Evolutionary conservation across 2,888 invertebrate species (phyloP), one percentile per base, ranked within the genome.

Genomic region (Macaria liturata): DNA sequence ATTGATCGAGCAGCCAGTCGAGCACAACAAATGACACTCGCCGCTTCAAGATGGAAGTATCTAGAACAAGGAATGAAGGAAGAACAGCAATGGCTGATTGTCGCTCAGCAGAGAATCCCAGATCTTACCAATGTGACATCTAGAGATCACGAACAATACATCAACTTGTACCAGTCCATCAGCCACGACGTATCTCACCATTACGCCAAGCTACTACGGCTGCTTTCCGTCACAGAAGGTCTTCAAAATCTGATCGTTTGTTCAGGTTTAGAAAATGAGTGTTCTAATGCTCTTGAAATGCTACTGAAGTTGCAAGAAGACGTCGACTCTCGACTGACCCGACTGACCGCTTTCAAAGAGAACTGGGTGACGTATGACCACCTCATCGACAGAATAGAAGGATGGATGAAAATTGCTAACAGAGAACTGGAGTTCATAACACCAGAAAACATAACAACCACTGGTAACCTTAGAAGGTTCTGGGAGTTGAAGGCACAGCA

Each of bases 401-500:
- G 92, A 46, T 97, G 97, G 95, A 93, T 97, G 79, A 94, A 94
- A 62, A 93, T 93, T 54, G 95, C 96, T 0, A 96, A 96, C 70
- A 93, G 93, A 53, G 95, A 96, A 77, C 83, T 97, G 48, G 92
- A 93, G 59, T 88, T 93, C 32, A 94, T 97, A 42, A 94, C 95
- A 0, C 90, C 94, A 8, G 94, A 94, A 62, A 93, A 94, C 39
- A 92, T 94, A 9, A 93, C 94, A 52, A 93, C 94, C 0, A 94
- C 94, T 7, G 95, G 95, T 53, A 95, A 96, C 71, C 94, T 97
- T 83, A 93, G 96, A 68, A 94, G 96, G 70, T 97, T 97, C 87
- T 97, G 97, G 97, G 97, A 97, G 85, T 83, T 97, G 47, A 97
- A 97, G 81, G 97, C 97, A 0, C 96, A 97, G 71, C 96, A 96